Evolutionary conservation across 2,888 invertebrate genomes (phyloP), one percentile per base, ranked within the genome.

Genomic region (Abscondita cerata): DNA sequence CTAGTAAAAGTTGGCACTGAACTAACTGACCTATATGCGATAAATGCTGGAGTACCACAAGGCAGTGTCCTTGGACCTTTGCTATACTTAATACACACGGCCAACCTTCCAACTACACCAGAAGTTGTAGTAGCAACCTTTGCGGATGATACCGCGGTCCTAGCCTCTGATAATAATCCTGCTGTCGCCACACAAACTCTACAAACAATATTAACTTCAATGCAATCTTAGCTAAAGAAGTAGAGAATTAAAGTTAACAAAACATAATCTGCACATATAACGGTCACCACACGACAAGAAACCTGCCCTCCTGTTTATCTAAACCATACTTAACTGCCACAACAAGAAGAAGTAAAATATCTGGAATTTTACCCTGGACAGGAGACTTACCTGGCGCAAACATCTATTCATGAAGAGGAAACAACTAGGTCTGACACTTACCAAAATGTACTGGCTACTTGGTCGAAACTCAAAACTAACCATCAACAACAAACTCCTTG

Each of bases 31-130:
- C 41, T 41, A 3, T 41, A 15, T 13, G 15, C 41, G 4, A 41
- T 41, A 15, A 41, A 41, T 4, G 41, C 16, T 46, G 46, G 46
- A 18, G 46, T 46, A 9, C 11, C 20, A 19, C 46, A 46, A 46
- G 11, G 20, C 1, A 46, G 46, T 19, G 19, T 46, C 19, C 12
- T 46, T 18, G 46, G 46, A 3, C 46, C 11, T 19, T 3, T 46
- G n/a, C 46, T 46, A 2, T 46, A 46, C 19, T 9, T 41, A 3
- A 5, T 41, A 15, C 15, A 15, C 13, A 41, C 41, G 9, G 16
- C 41, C 2, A 15, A 41, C 15, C 9, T 41, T 15, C 41, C 41
- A 9, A 16, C 41, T 41, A 15, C 3, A 3, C 13, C 16, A 8
- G 41, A 41, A 5, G 15, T 9, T 41, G 15, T 13, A 3, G n/a